Percentiles rank a stretch among this genome's conserved stretches.
These are phyloP conservation scores for Rhamphomyia laevipes DNA, from an alignment of 2,888 invertebrate species.

Conservation along the genomic window DNA sequence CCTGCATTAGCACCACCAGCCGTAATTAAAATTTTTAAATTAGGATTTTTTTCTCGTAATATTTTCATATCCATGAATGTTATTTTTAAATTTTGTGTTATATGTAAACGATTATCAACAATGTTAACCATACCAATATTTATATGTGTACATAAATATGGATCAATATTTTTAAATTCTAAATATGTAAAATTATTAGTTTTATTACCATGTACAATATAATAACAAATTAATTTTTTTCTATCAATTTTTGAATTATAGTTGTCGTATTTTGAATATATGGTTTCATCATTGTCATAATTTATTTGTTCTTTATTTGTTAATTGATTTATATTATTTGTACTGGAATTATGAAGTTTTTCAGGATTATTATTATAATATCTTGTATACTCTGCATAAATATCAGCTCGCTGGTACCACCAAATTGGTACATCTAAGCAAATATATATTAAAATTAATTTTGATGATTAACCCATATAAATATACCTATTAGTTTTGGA, in stretches of 20 bases:
- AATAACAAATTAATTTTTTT: conserved; percentile 52
- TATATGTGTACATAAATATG: conserved; percentile 70
- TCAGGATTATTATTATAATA: conserved; percentile 4
- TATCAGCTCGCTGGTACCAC: conserved; percentile 22
- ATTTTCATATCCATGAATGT: conserved; percentile 24
- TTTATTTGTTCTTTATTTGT: conserved; percentile 11
- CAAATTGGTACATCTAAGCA: conserved; percentile 23
- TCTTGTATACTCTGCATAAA: conserved; percentile 15
- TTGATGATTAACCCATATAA: too few relatives aligned
- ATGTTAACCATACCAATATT: conserved; percentile 64
- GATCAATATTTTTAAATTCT: conserved; percentile 48
- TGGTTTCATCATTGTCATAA: neutral
- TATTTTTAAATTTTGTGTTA: conserved; percentile 38
- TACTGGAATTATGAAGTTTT: conserved; percentile 17
- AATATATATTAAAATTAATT: neutral
- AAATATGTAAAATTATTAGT: conserved; percentile 29
- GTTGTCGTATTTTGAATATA: neutral
- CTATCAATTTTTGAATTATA: neutral
- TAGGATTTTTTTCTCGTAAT: conserved; percentile 48
- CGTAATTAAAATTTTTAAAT: conserved; percentile 65
- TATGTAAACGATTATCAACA: conserved; percentile 45
- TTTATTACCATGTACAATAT: conserved; percentile 42
- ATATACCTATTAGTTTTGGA: conserved; percentile 21
- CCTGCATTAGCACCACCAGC: conserved; percentile 48
- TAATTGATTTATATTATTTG: conserved; percentile 16